These are phyloP conservation scores for Diplolepis rosae DNA, from an alignment of 2,888 invertebrate species.

Conservation along the genomic window DNA sequence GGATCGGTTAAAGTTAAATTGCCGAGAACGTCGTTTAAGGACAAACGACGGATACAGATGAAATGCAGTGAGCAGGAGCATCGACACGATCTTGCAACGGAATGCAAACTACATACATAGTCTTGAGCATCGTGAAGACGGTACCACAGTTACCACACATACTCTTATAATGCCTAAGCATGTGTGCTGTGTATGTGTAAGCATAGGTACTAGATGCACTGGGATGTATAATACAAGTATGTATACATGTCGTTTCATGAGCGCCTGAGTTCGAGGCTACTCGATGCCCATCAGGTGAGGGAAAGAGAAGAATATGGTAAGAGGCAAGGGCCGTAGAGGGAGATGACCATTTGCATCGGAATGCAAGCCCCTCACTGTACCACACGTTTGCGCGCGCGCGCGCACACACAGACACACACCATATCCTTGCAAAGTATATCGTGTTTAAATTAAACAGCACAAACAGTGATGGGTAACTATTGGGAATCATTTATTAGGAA, in stretches of 20 bases:
- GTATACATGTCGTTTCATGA: not conserved
- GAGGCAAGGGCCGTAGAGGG: conserved; percentile 40
- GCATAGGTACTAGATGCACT: conserved; percentile 13
- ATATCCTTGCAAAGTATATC: too few relatives aligned
- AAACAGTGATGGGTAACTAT: not conserved
- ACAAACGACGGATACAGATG: conserved; percentile 1
- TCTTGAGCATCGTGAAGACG: not conserved
- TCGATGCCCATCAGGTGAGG: conserved; percentile 28
- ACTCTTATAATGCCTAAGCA: conserved; percentile 1
- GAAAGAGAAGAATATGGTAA: conserved; percentile 24
- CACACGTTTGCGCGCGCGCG: not conserved
- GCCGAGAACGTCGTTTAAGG: not conserved
- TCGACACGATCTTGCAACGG: not conserved
- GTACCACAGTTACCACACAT: not conserved
- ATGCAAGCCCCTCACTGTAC: conserved; percentile 56
- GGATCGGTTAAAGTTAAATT: not conserved
- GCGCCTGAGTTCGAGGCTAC: conserved; percentile 17
- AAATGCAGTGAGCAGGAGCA: conserved; percentile 30
- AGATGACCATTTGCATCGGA: conserved; percentile 64
- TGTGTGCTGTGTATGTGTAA: not conserved
- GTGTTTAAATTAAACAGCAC: not conserved
- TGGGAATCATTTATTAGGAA: not conserved
- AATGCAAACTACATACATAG: not conserved
- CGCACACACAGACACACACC: not conserved
- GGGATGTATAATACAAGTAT: conserved; percentile 33